Evolutionary conservation across 2,113 vertebrate genomes (phyloP).

Genomic region (Corydoras maculifer): DNA sequence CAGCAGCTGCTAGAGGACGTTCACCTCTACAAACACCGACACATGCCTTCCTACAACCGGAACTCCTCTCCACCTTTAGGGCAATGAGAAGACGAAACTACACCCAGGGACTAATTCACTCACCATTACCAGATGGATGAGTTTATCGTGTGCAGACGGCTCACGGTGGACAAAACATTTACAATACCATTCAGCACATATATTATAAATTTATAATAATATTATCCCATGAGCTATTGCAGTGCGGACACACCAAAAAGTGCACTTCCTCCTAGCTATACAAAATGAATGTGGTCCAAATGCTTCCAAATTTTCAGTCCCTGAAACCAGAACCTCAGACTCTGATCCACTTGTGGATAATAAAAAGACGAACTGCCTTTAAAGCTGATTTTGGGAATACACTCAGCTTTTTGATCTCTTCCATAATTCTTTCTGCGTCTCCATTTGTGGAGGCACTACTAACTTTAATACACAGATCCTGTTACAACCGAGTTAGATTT

Average conservation of each 20-base stretch:
- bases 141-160: constrained; percentile 74
- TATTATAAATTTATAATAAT: constrained; percentile 51
- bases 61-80: constrained; percentile 17
- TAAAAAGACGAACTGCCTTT: no score
- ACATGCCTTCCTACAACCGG: constrained; percentile 15
- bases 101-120: constrained; percentile 79
- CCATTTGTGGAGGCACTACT: constrained; percentile 11
- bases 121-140: constrained; percentile 84
- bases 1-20: constrained; percentile 85
- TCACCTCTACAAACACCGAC: constrained; percentile 10
- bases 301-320: no score
- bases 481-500: constrained; percentile 28
- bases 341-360: no score
- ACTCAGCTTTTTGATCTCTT: not conserved
- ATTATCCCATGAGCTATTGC: no score
- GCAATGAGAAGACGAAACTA: constrained; percentile 32
- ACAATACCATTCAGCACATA: constrained; percentile 76
- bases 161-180: constrained; percentile 72
- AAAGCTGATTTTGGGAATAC: not conserved
- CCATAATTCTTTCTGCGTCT: not conserved
- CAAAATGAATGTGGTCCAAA: no score
- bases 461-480: constrained; percentile 20
- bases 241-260: no score
- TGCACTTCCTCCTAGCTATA: no score
- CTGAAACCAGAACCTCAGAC: no score